A percentile compares a stretch with the other conserved stretches of the same genome.
Conservation (phyloP, 2,888 invertebrate species). For the Spisula subtruncata region DNA sequence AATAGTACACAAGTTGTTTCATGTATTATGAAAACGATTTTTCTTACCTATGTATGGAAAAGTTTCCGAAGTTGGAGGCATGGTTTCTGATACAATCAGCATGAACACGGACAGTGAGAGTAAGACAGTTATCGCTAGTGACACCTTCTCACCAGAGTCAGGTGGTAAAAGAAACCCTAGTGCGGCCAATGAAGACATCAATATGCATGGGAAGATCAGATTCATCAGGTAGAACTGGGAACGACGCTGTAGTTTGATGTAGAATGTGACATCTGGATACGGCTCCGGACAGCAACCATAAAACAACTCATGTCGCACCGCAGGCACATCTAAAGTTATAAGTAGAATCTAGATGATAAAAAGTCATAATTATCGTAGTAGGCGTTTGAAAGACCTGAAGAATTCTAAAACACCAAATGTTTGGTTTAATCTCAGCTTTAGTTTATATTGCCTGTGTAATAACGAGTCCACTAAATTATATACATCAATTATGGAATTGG, state of each 20-base stretch:
- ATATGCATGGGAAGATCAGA: constrained; percentile 81
- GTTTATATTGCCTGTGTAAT: too few species aligned
- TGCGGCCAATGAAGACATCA: constrained; percentile 77
- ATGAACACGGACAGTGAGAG: constrained; percentile 85
- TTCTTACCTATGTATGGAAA: constrained; percentile 84
- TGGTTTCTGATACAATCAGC: constrained; percentile 84
- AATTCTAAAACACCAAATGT: too few species aligned
- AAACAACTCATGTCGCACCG: constrained; percentile 62
- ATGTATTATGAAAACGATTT: not conserved
- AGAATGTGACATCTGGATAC: constrained; percentile 82
- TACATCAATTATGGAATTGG: too few species aligned
- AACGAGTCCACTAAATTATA: too few species aligned
- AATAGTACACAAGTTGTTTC: too few species aligned
- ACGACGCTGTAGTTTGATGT: constrained; percentile 71
- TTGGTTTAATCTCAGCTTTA: too few species aligned
- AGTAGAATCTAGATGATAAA: not conserved
- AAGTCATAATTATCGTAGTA: not conserved
- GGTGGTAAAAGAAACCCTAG: constrained; percentile 75
- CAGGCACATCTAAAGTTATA: constrained; percentile 60
- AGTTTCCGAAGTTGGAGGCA: constrained; percentile 85
- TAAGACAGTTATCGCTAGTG: constrained; percentile 84
- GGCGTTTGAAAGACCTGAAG: not conserved
- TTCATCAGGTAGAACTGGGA: constrained; percentile 82
- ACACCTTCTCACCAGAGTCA: constrained; percentile 77
- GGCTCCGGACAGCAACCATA: constrained; percentile 80